Base-by-base conservation (phyloP, 1,140 invertebrate species). In the Pachypeltis micranthus region DNA sequence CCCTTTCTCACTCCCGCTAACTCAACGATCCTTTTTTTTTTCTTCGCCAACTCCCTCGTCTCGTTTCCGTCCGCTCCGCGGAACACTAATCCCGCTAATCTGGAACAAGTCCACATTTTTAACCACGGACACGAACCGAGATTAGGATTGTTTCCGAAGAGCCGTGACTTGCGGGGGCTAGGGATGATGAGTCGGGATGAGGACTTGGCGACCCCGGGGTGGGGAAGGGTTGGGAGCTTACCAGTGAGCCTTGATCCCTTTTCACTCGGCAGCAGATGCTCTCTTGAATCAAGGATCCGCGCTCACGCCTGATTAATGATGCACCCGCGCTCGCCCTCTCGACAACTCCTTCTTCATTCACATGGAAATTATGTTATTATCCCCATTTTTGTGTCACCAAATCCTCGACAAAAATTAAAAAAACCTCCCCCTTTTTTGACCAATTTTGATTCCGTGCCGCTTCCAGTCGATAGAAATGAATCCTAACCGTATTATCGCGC, bases 71-170 rank as follows among this genome's bases (percentile, higher is more conserved):
- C 7, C 16, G 7, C 31, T 16, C 31, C 7, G 16, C 7, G 31
- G 31, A 39, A 16, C 31, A 10, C 31, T 39, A 21, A 51, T 51
- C 47, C 47, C 21, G 47, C 47, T 51, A 51, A 51, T 51, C 47
- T 51, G 47, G 47, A 21, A 10, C 19, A 51, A 51, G 47, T 51
- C 47, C 47, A 51, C 47, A 51, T 51, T 51, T 51, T 51, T 51
- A 51, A 51, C 47, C 47, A 51, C 4, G 19, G 47, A 51, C 47
- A 51, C 47, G 47, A 10, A 10, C 47, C 47, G 12, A 51, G 47
- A 51, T 51, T 51, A 51, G 47, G 47, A 51, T 51, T 51, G 47
- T 51, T 51, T 3, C 23, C 47, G 47, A 51, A 10, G n/a, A 51
- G 47, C 7, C 47, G 21, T 7, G 47, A 21, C 47, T 10, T 39